Percentiles rank a stretch among this genome's conserved stretches.
Conservation (phyloP, 2,888 invertebrate genomes). For the Diogma glabrata region DNA sequence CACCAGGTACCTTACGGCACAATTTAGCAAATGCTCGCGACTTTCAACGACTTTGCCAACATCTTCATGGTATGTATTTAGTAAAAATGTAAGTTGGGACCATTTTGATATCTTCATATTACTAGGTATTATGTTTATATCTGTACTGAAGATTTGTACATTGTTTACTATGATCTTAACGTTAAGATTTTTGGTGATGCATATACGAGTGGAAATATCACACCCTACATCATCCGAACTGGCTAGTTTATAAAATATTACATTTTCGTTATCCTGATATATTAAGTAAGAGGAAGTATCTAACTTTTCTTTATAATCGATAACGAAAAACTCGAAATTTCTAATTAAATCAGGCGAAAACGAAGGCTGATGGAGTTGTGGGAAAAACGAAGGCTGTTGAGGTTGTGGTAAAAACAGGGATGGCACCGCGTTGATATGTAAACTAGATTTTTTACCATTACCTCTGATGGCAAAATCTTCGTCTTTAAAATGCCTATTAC, state of each 20-base stretch:
- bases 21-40: background rate
- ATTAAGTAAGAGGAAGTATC: background rate
- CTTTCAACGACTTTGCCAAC: background rate
- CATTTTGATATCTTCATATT: conserved; percentile 3
- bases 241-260: background rate
- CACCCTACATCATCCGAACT: background rate
- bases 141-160: background rate
- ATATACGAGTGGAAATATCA: background rate
- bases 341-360: background rate
- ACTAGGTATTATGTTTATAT: background rate
- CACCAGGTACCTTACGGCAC: background rate
- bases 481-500: background rate
- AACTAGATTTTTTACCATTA: no score
- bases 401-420: background rate
- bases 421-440: background rate
- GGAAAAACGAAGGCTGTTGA: background rate
- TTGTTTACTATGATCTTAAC: background rate
- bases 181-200: background rate
- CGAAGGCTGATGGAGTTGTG: background rate
- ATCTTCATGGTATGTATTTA: background rate
- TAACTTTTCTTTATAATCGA: background rate
- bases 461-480: background rate
- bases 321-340: background rate
- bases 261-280: background rate
- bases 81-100: background rate